Conservation (phyloP, 2,888 invertebrate genomes). For the Odontocolon sp. region DNA sequence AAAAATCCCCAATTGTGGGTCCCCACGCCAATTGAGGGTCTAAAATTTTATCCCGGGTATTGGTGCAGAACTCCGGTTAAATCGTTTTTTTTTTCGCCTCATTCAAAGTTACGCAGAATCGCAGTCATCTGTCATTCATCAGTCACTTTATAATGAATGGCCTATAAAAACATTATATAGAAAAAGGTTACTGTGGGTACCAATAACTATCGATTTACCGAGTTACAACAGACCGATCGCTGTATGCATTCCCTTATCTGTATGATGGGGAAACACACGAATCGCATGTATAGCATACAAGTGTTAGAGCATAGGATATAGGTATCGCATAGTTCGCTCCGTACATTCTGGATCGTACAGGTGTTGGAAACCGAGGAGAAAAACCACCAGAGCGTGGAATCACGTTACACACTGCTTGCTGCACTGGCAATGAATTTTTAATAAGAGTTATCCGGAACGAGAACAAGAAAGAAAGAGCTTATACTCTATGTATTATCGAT, state of each 20-base stretch:
- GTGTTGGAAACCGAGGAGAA: constrained; percentile 17
- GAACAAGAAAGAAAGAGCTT: constrained; percentile 24
- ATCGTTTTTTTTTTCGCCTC: too few relatives aligned
- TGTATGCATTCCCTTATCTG: too few relatives aligned
- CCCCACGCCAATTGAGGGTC: too few relatives aligned
- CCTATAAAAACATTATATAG: too few relatives aligned
- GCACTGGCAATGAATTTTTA: constrained; percentile 54
- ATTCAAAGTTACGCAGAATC: too few relatives aligned
- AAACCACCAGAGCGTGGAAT: constrained; percentile 40
- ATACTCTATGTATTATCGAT: constrained; percentile 45
- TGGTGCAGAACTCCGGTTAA: background rate
- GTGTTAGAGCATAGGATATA: constrained; percentile 1
- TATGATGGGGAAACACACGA: constrained; percentile 18
- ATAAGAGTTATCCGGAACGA: constrained; percentile 49
- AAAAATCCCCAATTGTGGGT: too few relatives aligned
- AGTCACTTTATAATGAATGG: too few relatives aligned
- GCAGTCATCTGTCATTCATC: too few relatives aligned
- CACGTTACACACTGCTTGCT: constrained; percentile 45
- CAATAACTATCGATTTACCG: too few relatives aligned
- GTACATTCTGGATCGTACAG: constrained; percentile 36
- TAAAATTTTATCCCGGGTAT: too few relatives aligned
- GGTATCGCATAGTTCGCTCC: background rate
- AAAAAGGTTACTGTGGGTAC: too few relatives aligned
- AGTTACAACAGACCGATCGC: too few relatives aligned
- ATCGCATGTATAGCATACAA: constrained; percentile 8